Evolutionary conservation across 2,888 invertebrate genomes (phyloP).

Genomic region (Hydroisotoma schaefferi): DNA sequence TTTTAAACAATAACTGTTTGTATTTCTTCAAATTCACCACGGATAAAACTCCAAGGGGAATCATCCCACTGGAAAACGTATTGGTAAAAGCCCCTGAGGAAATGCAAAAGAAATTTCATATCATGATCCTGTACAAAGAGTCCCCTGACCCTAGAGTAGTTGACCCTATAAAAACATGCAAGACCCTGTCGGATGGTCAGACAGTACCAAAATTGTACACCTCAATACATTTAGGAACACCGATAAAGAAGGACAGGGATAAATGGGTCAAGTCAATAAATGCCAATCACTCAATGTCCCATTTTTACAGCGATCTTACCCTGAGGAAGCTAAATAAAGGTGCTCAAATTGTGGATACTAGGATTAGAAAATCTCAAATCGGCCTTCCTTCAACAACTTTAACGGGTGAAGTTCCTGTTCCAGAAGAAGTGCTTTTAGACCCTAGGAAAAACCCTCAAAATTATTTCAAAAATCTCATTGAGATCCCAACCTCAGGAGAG

Average conservation of each 20-base stretch:
- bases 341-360: background rate
- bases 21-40: slow-evolving; percentile 59
- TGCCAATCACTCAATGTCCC: slow-evolving; percentile 41
- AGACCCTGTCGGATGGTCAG: slow-evolving; percentile 40
- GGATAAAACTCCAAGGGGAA: slow-evolving; percentile 58
- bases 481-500: background rate
- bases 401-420: slow-evolving; percentile 12
- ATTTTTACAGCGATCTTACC: slow-evolving; percentile 42
- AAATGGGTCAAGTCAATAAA: slow-evolving; percentile 56
- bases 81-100: slow-evolving; percentile 52
- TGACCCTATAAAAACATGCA: slow-evolving; percentile 45
- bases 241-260: slow-evolving; percentile 55
- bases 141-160: slow-evolving; percentile 52
- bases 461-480: slow-evolving; percentile 19
- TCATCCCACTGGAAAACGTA: slow-evolving; percentile 59
- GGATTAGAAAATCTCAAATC: slow-evolving; percentile 40
- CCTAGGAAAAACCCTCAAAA: slow-evolving; percentile 29
- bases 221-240: slow-evolving; percentile 53
- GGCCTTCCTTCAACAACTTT: slow-evolving; percentile 33
- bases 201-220: slow-evolving; percentile 40
- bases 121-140: slow-evolving; percentile 54
- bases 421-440: slow-evolving; percentile 20
- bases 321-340: slow-evolving; percentile 32
- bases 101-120: slow-evolving; percentile 54
- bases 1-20: slow-evolving; percentile 57